Conservation (phyloP, 2,888 invertebrate genomes). For the Ferdinandea cuprea region DNA sequence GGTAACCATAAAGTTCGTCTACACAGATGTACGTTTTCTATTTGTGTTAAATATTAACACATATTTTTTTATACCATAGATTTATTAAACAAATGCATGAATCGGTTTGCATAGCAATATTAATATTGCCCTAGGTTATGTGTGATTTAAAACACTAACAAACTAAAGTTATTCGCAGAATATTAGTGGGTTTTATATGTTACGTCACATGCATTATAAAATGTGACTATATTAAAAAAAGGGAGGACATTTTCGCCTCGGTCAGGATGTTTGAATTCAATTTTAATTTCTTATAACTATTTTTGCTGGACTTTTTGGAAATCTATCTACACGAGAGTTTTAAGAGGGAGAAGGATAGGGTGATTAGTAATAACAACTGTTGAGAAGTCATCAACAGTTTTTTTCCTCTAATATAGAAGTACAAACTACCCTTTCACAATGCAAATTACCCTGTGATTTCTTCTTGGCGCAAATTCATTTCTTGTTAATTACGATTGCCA, state of each 20-base stretch:
- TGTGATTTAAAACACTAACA: neutral
- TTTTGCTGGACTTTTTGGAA: too few relatives aligned
- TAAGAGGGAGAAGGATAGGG: too few relatives aligned
- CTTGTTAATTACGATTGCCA: conserved; percentile 9
- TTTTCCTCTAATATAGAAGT: too few relatives aligned
- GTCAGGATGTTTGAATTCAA: neutral
- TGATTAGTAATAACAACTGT: too few relatives aligned
- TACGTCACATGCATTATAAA: neutral
- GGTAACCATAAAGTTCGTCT: neutral
- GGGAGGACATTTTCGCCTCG: neutral
- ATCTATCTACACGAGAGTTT: too few relatives aligned
- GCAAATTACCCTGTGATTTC: neutral
- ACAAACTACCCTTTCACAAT: too few relatives aligned
- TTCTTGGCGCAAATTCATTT: neutral
- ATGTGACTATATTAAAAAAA: conserved; percentile 13
- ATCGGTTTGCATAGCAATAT: conserved; percentile 9
- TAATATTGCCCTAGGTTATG: conserved; percentile 37
- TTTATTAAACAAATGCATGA: conserved; percentile 20
- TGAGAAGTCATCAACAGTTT: too few relatives aligned
- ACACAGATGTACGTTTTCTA: neutral
- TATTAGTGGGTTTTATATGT: conserved; percentile 26
- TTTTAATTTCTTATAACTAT: too few relatives aligned
- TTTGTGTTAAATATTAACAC: too few relatives aligned
- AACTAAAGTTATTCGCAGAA: conserved; percentile 3
- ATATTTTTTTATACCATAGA: neutral